Percentiles rank a stretch among this genome's conserved stretches.
Evolutionary conservation across 2,888 invertebrate species (phyloP).

Genomic region (Pseudococcus jackbeardsleyi): DNA sequence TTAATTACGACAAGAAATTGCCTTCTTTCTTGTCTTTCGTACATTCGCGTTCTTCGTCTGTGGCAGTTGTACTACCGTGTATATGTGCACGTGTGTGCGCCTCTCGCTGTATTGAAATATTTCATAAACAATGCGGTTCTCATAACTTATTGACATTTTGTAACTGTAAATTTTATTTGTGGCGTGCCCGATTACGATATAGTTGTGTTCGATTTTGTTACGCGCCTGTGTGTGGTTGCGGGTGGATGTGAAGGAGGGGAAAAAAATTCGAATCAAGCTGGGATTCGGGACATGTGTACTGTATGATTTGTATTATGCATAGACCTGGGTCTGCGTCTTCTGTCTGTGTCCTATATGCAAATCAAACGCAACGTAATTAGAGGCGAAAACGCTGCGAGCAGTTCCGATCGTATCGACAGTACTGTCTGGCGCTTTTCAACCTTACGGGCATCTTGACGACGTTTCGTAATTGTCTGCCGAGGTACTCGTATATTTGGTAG

Average conservation of each 20-base stretch:
- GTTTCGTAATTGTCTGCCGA: slow-evolving; percentile 9
- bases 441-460: slow-evolving; percentile 22
- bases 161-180: slow-evolving; percentile 48
- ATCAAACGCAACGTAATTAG: slow-evolving; percentile 9
- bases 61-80: neutral
- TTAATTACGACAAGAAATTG: slow-evolving; percentile 48
- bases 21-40: neutral
- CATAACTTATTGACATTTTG: slow-evolving; percentile 46
- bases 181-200: slow-evolving; percentile 35
- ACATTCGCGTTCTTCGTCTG: neutral
- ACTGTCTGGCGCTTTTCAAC: slow-evolving; percentile 36
- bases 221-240: neutral
- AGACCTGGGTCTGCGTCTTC: neutral
- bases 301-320: neutral
- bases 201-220: slow-evolving; percentile 14
- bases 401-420: slow-evolving; percentile 25
- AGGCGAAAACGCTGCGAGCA: neutral
- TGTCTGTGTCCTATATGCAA: neutral
- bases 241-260: neutral
- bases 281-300: neutral
- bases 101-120: neutral
- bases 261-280: neutral
- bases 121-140: slow-evolving; percentile 51
- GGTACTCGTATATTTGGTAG: neutral
- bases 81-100: neutral